Conservation (phyloP, 2,113 vertebrate species). For the Serilophus lunatus region DNA sequence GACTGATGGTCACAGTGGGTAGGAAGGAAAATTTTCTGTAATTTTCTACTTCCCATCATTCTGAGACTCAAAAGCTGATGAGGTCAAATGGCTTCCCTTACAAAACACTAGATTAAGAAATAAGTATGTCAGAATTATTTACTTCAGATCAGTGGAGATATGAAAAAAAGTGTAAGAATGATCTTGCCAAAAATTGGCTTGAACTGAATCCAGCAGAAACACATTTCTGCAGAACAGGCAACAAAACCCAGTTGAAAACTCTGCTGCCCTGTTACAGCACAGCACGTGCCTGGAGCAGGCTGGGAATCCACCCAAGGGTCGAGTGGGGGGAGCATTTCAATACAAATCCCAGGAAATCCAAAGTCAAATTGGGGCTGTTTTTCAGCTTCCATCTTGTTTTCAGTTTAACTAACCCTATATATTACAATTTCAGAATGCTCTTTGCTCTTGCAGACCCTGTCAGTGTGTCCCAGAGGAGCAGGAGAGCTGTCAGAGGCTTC, state of each 20-base stretch:
- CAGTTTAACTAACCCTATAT: neutral
- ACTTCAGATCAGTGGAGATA: neutral
- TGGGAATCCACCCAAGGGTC: rapidly evolving
- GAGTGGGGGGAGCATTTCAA: neutral
- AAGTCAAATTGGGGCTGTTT: neutral
- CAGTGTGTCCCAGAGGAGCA: neutral
- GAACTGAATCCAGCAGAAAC: neutral
- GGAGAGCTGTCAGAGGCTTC: neutral
- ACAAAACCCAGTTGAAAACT: neutral
- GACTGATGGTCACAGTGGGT: rapidly evolving
- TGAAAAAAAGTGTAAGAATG: neutral
- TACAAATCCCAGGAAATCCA: neutral
- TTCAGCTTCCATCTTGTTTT: neutral
- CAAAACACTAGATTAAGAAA: neutral
- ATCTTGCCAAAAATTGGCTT: neutral
- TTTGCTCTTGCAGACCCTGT: neutral
- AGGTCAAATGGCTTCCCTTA: neutral
- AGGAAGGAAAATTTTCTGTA: neutral
- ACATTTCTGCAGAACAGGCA: neutral
- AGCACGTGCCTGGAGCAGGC: neutral
- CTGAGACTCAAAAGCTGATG: neutral
- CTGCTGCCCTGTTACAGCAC: neutral
- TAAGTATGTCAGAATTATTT: neutral
- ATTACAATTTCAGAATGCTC: neutral
- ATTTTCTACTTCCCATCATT: neutral